A percentile compares a stretch with the other conserved stretches of the same genome.
Conservation (phyloP, 2,888 invertebrate genomes). For the Ctena decussata region DNA sequence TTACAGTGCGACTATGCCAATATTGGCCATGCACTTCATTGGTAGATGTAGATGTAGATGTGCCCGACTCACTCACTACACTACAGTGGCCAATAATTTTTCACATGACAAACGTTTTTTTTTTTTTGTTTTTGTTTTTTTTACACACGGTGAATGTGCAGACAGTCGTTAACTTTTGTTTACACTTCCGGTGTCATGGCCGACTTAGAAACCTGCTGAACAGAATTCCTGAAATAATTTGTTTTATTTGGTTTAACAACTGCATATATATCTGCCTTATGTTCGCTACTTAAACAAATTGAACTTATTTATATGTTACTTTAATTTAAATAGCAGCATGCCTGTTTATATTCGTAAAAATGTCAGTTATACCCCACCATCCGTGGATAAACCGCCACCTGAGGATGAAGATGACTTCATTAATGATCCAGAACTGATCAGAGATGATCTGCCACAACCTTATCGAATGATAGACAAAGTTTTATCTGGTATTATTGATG, state of each 20-base stretch:
- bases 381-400: slow-evolving; percentile 76
- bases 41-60: too few species aligned
- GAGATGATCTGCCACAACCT: slow-evolving; percentile 84
- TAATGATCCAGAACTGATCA: slow-evolving; percentile 82
- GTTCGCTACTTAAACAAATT: too few species aligned
- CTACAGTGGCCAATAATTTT: too few species aligned
- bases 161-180: slow-evolving; percentile 55
- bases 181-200: slow-evolving; percentile 74
- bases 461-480: slow-evolving; percentile 85
- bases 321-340: slow-evolving; percentile 66
- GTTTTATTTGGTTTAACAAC: neutral
- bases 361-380: slow-evolving; percentile 81
- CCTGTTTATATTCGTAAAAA: slow-evolving; percentile 82
- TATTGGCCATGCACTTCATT: too few species aligned
- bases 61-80: too few species aligned
- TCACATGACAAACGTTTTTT: too few species aligned
- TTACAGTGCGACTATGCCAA: too few species aligned
- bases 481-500: slow-evolving; percentile 77
- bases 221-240: neutral
- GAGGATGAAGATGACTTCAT: slow-evolving; percentile 83
- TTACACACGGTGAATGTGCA: neutral
- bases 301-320: too few species aligned
- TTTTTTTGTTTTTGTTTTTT: too few species aligned
- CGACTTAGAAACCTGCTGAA: slow-evolving; percentile 61
- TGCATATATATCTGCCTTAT: neutral